A percentile compares a stretch with the other conserved stretches of the same genome.
These are phyloP conservation scores for Spea multiplicata DNA, from an alignment of 2,113 vertebrate genomes.

Conservation along the genomic window DNA sequence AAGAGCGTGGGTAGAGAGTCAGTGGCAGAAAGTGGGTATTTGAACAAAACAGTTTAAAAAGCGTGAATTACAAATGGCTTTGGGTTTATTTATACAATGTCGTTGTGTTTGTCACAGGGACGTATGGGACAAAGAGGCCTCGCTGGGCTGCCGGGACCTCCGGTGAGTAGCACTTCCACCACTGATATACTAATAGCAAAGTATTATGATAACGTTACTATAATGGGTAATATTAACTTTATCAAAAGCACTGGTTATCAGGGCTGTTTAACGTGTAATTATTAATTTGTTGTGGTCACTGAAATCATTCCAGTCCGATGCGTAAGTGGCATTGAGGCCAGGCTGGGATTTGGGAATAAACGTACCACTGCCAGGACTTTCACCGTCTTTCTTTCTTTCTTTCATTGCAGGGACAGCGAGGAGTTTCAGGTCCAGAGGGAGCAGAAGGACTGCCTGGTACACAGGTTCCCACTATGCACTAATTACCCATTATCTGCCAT, in stretches of 20 bases:
- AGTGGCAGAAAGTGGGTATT: too few species aligned
- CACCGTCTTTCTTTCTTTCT: constrained; percentile 10
- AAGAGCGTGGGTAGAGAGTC: too few species aligned
- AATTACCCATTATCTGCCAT: constrained; percentile 38
- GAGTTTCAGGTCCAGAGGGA: constrained; percentile 64
- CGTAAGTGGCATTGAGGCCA: too few species aligned
- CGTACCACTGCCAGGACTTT: background rate
- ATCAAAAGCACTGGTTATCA: too few species aligned
- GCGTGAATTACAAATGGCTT: too few species aligned
- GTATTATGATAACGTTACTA: too few species aligned
- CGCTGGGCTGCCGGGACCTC: constrained; percentile 69
- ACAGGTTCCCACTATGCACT: constrained; percentile 68
- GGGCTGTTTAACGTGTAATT: too few species aligned
- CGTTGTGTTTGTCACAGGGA: constrained; percentile 63
- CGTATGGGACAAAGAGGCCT: constrained; percentile 73
- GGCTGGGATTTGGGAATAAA: background rate
- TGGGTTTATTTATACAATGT: background rate
- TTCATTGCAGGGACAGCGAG: constrained; percentile 70
- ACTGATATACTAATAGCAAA: too few species aligned
- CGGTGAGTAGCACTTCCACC: constrained; percentile 61
- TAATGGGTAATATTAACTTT: too few species aligned
- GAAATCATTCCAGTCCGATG: too few species aligned
- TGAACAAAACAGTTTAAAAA: too few species aligned
- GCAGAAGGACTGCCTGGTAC: constrained; percentile 71
- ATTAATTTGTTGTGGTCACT: too few species aligned